Evolutionary conservation across 2,113 vertebrate genomes (phyloP).

Genomic region (Mola mola): DNA sequence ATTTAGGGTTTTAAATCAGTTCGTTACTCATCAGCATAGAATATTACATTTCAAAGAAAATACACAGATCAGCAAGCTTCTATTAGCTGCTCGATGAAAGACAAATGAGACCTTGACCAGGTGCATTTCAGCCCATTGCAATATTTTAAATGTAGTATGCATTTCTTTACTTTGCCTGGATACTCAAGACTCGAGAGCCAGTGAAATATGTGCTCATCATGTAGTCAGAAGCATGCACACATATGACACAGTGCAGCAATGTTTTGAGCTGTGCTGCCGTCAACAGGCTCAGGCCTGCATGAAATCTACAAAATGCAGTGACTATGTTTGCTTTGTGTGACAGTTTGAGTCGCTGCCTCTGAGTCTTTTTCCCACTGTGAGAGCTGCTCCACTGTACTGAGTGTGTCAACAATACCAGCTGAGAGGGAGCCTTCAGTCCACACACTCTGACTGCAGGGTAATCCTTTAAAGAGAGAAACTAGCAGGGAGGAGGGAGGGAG

Average conservation of each 20-base stretch:
- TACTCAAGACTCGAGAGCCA: too few species aligned
- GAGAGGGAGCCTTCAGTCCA: constrained; percentile 73
- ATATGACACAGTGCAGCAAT: constrained; percentile 20
- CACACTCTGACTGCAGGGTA: constrained; percentile 56
- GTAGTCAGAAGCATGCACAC: too few species aligned
- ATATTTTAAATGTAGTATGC: too few species aligned
- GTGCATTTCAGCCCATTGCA: too few species aligned
- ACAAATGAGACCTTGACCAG: too few species aligned
- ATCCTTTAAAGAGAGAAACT: constrained; percentile 65
- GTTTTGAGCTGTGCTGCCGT: constrained; percentile 10
- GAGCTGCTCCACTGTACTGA: constrained; percentile 65
- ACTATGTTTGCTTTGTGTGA: constrained; percentile 68
- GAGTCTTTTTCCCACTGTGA: constrained; percentile 60
- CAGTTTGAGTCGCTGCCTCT: constrained; percentile 66
- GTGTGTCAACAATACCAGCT: constrained; percentile 75
- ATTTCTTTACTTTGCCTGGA: too few species aligned
- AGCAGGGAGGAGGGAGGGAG: constrained; percentile 12
- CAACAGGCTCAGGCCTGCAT: constrained; percentile 38
- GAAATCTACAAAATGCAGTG: constrained; percentile 42
- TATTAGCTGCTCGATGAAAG: too few species aligned
- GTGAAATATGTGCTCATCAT: too few species aligned
- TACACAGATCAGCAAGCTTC: too few species aligned
- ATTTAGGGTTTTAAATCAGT: too few species aligned
- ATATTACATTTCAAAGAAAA: too few species aligned
- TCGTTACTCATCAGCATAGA: too few species aligned